Conservation (phyloP, 2,113 vertebrate genomes). For the Chiloscyllium plagiosum region DNA sequence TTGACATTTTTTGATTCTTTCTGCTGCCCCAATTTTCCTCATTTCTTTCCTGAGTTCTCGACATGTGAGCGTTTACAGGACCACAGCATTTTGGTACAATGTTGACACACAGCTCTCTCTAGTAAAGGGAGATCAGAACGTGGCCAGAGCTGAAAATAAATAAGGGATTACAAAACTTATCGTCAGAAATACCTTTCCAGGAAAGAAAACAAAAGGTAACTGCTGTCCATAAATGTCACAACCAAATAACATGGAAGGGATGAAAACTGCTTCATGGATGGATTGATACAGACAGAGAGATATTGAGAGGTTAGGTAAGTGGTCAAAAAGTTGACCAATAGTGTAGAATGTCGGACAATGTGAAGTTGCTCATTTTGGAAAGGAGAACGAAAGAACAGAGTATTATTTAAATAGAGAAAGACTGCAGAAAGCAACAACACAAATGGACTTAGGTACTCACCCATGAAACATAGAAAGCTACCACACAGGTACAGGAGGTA, state of each 20-base stretch:
- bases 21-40: neutral
- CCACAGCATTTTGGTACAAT: neutral
- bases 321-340: no score
- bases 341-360: no score
- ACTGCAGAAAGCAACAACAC: no score
- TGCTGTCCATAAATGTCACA: neutral
- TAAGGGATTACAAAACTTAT: neutral
- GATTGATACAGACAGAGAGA: no score
- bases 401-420: no score
- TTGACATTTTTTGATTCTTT: neutral
- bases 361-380: no score
- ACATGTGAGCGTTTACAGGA: neutral
- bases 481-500: no score
- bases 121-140: slow-evolving; percentile 10
- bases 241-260: neutral
- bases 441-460: no score
- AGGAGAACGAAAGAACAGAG: no score
- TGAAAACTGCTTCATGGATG: neutral
- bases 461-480: no score
- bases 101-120: neutral
- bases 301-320: no score
- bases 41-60: neutral
- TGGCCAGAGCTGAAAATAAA: slow-evolving; percentile 21
- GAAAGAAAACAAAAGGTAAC: neutral
- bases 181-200: slow-evolving; percentile 12